These are phyloP conservation scores for Boloria selene DNA, from an alignment of 2,888 invertebrate species.

Conservation along the genomic window DNA sequence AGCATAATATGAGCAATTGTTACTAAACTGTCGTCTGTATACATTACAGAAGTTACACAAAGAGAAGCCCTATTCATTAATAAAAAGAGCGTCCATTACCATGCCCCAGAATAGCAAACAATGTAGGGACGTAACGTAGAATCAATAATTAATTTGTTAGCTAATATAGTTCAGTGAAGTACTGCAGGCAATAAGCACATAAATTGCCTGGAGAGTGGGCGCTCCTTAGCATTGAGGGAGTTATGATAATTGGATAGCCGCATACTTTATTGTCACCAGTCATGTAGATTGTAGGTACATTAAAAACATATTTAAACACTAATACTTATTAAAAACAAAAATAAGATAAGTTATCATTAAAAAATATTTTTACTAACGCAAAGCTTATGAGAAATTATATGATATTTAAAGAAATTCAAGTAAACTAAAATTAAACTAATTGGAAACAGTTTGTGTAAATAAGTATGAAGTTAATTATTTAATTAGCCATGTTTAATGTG, in stretches of 20 bases:
- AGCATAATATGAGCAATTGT: too few relatives aligned
- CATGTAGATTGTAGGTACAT: neutral
- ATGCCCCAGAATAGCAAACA: slow-evolving; percentile 12
- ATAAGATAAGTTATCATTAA: too few relatives aligned
- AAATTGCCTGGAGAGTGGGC: slow-evolving; percentile 18
- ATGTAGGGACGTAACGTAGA: neutral
- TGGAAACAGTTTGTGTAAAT: too few relatives aligned
- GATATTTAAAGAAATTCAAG: too few relatives aligned
- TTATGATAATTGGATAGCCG: slow-evolving; percentile 1
- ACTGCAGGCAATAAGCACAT: slow-evolving; percentile 25
- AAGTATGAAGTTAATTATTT: too few relatives aligned
- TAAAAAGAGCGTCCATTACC: neutral
- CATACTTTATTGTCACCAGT: neutral
- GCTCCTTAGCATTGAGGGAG: slow-evolving; percentile 21
- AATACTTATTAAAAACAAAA: too few relatives aligned
- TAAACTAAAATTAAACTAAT: too few relatives aligned
- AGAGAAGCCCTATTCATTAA: neutral
- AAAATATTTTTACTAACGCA: too few relatives aligned
- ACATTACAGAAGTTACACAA: too few relatives aligned
- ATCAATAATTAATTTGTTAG: slow-evolving; percentile 25
- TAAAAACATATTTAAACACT: neutral
- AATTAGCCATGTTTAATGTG: too few relatives aligned
- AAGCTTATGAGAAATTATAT: too few relatives aligned
- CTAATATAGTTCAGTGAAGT: slow-evolving; percentile 17
- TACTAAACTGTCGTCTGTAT: too few relatives aligned